Conservation (phyloP, 2,797 vertebrate species). For the Schizopygopsis malacanthus region DNA sequence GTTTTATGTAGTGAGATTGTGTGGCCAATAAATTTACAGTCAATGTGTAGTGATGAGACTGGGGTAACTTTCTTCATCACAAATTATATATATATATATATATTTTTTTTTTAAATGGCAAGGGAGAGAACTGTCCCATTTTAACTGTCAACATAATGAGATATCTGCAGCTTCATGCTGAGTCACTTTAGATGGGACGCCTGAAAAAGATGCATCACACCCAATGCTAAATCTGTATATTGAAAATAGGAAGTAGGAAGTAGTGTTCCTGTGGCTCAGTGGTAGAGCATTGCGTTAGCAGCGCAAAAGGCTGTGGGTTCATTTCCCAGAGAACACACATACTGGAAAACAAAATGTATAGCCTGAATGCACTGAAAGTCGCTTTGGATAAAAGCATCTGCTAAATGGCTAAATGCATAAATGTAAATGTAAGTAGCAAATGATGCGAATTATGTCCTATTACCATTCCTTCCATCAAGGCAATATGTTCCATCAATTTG, state of each 20-base stretch:
- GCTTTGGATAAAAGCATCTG: too few species aligned
- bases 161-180: background rate
- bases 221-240: background rate
- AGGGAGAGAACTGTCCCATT: background rate
- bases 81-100: background rate
- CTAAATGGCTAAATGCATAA: too few species aligned
- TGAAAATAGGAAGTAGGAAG: constrained; percentile 18
- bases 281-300: too few species aligned
- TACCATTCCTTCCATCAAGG: constrained; percentile 38
- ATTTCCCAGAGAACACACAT: too few species aligned
- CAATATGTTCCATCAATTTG: constrained; percentile 38
- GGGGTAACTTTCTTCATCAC: background rate
- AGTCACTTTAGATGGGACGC: constrained; percentile 6
- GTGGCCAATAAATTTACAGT: constrained; percentile 5
- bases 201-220: background rate
- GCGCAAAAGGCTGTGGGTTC: too few species aligned
- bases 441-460: constrained; percentile 33
- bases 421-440: background rate
- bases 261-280: too few species aligned
- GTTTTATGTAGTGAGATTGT: background rate
- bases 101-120: background rate
- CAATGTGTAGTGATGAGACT: background rate
- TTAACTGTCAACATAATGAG: background rate
- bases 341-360: too few species aligned
- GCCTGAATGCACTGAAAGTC: too few species aligned